Conservation (phyloP, 2,113 vertebrate genomes). For the Ranitomeya variabilis region DNA sequence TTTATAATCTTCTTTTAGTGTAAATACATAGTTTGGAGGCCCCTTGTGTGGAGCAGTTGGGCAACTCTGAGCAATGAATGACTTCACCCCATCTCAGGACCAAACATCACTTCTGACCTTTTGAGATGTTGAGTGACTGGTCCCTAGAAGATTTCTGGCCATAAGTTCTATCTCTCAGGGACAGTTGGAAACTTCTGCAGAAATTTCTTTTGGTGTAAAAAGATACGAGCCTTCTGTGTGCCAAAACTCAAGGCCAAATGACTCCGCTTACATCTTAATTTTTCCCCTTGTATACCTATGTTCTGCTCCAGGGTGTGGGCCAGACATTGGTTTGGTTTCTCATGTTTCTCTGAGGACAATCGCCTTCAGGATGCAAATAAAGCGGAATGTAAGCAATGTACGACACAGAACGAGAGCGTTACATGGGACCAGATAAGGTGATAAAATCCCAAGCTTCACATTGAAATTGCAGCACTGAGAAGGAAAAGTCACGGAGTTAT, state of each 20-base stretch:
- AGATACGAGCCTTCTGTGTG: constrained; percentile 20
- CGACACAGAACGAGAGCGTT: background rate
- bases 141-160: constrained; percentile 5
- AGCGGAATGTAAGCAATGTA: too few species aligned
- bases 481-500: too few species aligned
- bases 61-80: background rate
- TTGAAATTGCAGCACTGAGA: too few species aligned
- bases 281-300: background rate
- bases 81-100: constrained; percentile 19
- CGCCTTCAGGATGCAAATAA: background rate
- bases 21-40: background rate
- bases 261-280: background rate
- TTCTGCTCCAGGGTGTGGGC: background rate
- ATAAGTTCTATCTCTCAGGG: constrained; percentile 18
- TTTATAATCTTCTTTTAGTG: background rate
- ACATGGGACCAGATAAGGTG: too few species aligned
- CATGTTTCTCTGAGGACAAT: background rate
- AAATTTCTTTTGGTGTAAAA: constrained; percentile 33
- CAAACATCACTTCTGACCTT: constrained; percentile 32
- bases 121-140: constrained; percentile 44
- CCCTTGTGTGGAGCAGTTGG: background rate
- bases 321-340: background rate
- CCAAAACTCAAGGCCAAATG: background rate
- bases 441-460: too few species aligned
- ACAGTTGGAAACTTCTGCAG: constrained; percentile 16